These are phyloP conservation scores for Mimumesa dahlbomi DNA, from an alignment of 2,888 invertebrate genomes.

Conservation along the genomic window DNA sequence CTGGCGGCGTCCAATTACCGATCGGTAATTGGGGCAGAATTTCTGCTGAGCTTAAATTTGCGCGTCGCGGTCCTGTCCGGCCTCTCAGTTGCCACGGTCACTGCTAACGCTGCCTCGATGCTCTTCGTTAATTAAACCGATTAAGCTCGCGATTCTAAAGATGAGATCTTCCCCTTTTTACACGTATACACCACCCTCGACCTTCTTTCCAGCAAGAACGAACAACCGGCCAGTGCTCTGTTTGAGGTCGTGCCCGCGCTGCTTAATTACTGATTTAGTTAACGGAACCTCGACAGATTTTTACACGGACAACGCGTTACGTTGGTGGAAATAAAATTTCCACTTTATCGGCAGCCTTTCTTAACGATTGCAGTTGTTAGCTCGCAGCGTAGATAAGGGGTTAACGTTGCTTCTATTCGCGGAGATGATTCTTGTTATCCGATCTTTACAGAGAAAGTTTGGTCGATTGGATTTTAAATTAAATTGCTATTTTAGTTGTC, in stretches of 20 bases:
- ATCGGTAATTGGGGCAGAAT: constrained; percentile 76
- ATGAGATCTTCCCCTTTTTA: constrained; percentile 43
- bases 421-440: too few species aligned
- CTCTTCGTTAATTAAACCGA: constrained; percentile 69
- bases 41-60: constrained; percentile 75
- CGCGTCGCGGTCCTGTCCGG: constrained; percentile 55
- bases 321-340: too few species aligned
- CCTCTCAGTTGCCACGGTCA: constrained; percentile 50
- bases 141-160: constrained; percentile 50
- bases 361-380: not conserved
- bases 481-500: too few species aligned
- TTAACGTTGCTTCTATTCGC: too few species aligned
- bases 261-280: constrained; percentile 38
- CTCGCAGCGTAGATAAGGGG: too few species aligned
- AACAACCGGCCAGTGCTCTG: not conserved
- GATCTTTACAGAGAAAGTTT: too few species aligned
- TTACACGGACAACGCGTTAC: constrained; percentile 1
- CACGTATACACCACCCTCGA: constrained; percentile 21
- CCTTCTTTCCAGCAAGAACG: constrained; percentile 15
- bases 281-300: constrained; percentile 10
- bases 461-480: too few species aligned
- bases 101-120: constrained; percentile 40
- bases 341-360: not conserved
- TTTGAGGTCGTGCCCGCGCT: constrained; percentile 4
- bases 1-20: constrained; percentile 77